Evolutionary conservation across 2,113 vertebrate species (phyloP).

Genomic region (Chauna torquata): DNA sequence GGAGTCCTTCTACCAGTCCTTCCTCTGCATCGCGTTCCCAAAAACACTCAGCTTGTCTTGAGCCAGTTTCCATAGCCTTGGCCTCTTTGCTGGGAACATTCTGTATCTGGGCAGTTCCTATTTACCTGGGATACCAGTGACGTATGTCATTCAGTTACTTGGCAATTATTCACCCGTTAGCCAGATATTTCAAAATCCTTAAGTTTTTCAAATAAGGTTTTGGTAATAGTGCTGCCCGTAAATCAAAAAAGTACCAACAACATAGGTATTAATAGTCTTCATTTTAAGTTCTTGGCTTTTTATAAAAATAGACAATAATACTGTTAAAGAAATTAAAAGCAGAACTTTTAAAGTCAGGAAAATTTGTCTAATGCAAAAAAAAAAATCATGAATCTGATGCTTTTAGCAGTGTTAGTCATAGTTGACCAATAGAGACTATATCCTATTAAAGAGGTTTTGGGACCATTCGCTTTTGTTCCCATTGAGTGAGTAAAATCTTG

Average conservation of each 20-base stretch:
- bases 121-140: conserved; percentile 35
- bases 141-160: background rate
- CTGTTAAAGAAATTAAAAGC: background rate
- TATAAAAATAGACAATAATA: background rate
- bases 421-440: background rate
- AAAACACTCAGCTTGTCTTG: background rate
- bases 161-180: background rate
- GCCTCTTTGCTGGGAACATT: conserved; percentile 45
- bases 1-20: background rate
- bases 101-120: conserved; percentile 41
- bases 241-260: background rate
- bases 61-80: conserved; percentile 30
- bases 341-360: background rate
- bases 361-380: background rate
- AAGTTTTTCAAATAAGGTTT: background rate
- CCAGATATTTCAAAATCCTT: background rate
- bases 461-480: background rate
- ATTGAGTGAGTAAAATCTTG: background rate
- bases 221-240: rapidly evolving
- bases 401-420: background rate
- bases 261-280: background rate
- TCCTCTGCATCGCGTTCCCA: background rate
- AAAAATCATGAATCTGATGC: background rate
- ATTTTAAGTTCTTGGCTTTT: background rate
- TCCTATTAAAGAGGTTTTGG: background rate